Evolutionary conservation across 2,888 invertebrate genomes (phyloP).

Genomic region (Drosophila rubida): DNA sequence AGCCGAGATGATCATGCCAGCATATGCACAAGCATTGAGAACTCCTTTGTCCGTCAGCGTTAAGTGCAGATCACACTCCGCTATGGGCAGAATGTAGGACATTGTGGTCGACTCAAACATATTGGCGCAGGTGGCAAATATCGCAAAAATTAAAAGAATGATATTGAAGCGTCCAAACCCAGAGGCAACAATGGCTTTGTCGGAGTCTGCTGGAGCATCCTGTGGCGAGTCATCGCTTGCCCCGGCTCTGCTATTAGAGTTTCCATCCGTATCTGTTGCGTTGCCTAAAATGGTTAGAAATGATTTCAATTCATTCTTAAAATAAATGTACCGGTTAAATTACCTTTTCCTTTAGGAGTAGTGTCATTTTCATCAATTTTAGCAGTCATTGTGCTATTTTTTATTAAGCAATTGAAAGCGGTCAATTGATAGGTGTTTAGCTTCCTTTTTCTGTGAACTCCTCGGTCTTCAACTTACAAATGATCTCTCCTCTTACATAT

Average conservation of each 20-base stretch:
- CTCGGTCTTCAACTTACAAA: slow-evolving; percentile 10
- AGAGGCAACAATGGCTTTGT: slow-evolving; percentile 89
- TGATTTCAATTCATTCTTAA: neutral
- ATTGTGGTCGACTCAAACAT: slow-evolving; percentile 90
- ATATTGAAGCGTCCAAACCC: slow-evolving; percentile 90
- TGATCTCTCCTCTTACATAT: slow-evolving; percentile 19
- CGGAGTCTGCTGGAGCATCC: slow-evolving; percentile 87
- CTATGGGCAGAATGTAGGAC: slow-evolving; percentile 90
- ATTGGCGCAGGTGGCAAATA: slow-evolving; percentile 89
- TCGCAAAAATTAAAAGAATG: slow-evolving; percentile 86
- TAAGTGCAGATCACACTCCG: slow-evolving; percentile 90
- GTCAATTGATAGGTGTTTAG: slow-evolving; percentile 15
- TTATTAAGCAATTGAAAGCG: slow-evolving; percentile 10
- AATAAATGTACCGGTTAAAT: neutral
- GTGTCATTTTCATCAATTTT: neutral
- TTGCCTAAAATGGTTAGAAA: slow-evolving; percentile 24
- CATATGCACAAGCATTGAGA: slow-evolving; percentile 89
- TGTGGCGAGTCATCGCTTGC: slow-evolving; percentile 4
- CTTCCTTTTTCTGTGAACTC: neutral
- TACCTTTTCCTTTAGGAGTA: slow-evolving; percentile 35
- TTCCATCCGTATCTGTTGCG: slow-evolving; percentile 42
- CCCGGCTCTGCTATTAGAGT: slow-evolving; percentile 42
- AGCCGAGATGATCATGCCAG: slow-evolving; percentile 92
- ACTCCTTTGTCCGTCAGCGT: slow-evolving; percentile 89
- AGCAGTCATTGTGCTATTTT: slow-evolving; percentile 14